These are phyloP conservation scores for Erythrocercus mccallii DNA, from an alignment of 2,113 vertebrate genomes.

Conservation along the genomic window DNA sequence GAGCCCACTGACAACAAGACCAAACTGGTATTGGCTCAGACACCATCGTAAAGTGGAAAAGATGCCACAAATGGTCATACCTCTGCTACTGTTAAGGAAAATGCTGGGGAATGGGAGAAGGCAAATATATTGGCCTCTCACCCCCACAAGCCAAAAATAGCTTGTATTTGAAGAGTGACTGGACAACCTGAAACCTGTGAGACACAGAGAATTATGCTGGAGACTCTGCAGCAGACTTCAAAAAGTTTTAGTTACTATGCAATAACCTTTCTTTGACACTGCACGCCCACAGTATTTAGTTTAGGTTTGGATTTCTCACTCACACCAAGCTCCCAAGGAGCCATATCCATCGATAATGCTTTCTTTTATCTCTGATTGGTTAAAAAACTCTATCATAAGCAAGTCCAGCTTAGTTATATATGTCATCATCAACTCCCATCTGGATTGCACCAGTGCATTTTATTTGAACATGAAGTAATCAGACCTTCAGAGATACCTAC, in stretches of 20 bases:
- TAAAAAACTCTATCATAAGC: not conserved
- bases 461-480: conserved; percentile 45
- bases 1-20: not conserved
- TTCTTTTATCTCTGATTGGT: conserved; percentile 27
- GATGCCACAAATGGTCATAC: not conserved
- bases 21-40: not conserved
- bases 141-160: not conserved
- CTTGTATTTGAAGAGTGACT: not conserved
- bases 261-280: not conserved
- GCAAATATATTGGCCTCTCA: not conserved
- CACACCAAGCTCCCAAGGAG: conserved; percentile 11
- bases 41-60: not conserved
- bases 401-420: conserved; percentile 11
- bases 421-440: conserved; percentile 19
- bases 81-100: not conserved
- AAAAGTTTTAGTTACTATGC: not conserved
- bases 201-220: not conserved
- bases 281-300: not conserved
- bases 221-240: not conserved
- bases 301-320: not conserved
- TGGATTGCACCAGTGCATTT: conserved; percentile 24
- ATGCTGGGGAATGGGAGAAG: not conserved
- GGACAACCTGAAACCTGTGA: not conserved
- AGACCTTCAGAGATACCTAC: conserved; percentile 39
- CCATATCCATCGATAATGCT: not conserved